Evolutionary conservation across 2,797 vertebrate genomes (phyloP).

Genomic region (Discoglossus pictus): DNA sequence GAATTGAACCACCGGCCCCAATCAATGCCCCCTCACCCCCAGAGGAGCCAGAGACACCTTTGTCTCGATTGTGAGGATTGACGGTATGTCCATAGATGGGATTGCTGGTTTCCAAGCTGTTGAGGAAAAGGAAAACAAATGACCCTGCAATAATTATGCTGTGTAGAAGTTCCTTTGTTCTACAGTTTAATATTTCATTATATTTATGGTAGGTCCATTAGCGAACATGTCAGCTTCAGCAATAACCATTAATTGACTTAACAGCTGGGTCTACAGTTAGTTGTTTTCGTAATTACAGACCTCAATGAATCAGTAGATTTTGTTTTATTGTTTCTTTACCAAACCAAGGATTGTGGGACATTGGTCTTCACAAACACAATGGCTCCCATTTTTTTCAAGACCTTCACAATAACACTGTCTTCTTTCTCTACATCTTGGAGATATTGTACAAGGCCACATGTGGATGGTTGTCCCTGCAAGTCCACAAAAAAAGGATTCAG

Average conservation of each 20-base stretch:
- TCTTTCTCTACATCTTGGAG: constrained; percentile 60
- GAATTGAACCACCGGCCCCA: constrained; percentile 72
- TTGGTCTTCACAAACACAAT: constrained; percentile 86
- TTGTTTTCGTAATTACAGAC: too few species aligned
- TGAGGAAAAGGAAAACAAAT: background rate
- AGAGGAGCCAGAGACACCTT: constrained; percentile 73
- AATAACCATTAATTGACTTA: too few species aligned
- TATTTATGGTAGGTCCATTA: too few species aligned
- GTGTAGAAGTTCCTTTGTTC: too few species aligned
- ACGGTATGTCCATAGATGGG: constrained; percentile 71
- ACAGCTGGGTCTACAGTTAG: too few species aligned
- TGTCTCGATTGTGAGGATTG: constrained; percentile 71
- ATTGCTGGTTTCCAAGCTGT: constrained; percentile 81
- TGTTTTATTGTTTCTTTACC: too few species aligned
- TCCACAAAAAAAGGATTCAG: too few species aligned
- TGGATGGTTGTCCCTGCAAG: constrained; percentile 68
- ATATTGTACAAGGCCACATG: constrained; percentile 72
- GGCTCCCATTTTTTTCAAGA: constrained; percentile 84
- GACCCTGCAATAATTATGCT: too few species aligned
- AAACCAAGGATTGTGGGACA: constrained; percentile 65
- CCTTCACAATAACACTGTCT: constrained; percentile 77
- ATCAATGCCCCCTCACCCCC: constrained; percentile 81
- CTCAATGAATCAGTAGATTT: too few species aligned
- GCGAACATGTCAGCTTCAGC: too few species aligned
- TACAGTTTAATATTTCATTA: too few species aligned